These are phyloP conservation scores for Pristionchus entomophagus DNA, from an alignment of 2,888 invertebrate species.

Conservation along the genomic window DNA sequence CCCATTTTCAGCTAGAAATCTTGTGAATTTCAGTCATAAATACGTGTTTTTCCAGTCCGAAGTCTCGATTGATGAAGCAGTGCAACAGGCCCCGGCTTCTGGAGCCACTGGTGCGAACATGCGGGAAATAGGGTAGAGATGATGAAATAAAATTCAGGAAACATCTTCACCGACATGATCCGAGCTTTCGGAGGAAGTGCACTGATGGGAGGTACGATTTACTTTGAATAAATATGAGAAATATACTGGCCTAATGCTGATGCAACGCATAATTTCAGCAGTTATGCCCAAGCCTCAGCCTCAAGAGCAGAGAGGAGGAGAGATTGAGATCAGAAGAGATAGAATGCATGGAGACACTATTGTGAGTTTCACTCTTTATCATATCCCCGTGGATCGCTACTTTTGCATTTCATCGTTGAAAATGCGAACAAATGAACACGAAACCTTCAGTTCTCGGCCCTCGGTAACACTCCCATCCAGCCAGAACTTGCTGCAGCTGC, in stretches of 20 bases:
- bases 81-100: not conserved
- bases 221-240: not conserved
- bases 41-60: not conserved
- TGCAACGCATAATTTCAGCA: too few species aligned
- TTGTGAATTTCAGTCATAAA: not conserved
- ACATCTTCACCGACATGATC: slow-evolving; percentile 45
- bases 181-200: slow-evolving; percentile 45
- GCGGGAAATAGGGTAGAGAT: not conserved
- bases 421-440: not conserved
- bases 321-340: slow-evolving; percentile 35
- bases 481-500: not conserved
- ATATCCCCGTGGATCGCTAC: not conserved
- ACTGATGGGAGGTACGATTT: slow-evolving; percentile 28
- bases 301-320: not conserved
- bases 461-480: slow-evolving; percentile 15
- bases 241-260: not conserved
- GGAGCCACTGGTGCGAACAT: not conserved
- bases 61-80: slow-evolving; percentile 6
- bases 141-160: not conserved
- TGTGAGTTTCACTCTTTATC: not conserved
- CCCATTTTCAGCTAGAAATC: too few species aligned
- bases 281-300: not conserved
- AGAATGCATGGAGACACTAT: slow-evolving; percentile 32
- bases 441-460: slow-evolving; percentile 12
- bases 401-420: not conserved